Conservation (phyloP, 1,140 invertebrate genomes). For the Ctenoplectra terminalis region DNA sequence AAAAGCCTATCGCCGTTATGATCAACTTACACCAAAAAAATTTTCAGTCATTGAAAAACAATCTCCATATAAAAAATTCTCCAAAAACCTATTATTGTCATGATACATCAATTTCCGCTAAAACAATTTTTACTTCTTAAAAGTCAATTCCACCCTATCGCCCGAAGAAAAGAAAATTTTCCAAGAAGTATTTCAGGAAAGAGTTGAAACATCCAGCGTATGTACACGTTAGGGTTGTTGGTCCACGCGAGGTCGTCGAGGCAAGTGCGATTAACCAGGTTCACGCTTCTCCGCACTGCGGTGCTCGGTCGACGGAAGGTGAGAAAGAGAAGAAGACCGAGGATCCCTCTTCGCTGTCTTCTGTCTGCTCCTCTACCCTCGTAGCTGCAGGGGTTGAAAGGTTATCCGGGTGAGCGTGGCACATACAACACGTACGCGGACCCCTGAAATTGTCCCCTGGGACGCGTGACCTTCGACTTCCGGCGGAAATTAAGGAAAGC, state of each 20-base stretch:
- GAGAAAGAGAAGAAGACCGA: not conserved
- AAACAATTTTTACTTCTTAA: too few species aligned
- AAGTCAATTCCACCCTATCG: too few species aligned
- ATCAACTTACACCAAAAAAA: too few species aligned
- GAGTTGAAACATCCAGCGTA: too few species aligned
- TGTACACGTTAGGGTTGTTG: not conserved
- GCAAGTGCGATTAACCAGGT: slow-evolving; percentile 56
- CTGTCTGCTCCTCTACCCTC: not conserved
- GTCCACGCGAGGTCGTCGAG: slow-evolving; percentile 1
- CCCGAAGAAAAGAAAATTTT: too few species aligned
- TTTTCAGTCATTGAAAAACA: too few species aligned
- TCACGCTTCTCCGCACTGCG: slow-evolving; percentile 47
- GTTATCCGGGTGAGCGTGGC: slow-evolving; percentile 7
- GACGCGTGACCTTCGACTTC: slow-evolving; percentile 34
- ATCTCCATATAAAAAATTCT: too few species aligned
- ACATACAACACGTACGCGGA: slow-evolving; percentile 18
- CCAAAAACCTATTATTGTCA: too few species aligned
- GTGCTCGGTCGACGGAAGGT: not conserved
- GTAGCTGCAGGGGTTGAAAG: slow-evolving; percentile 1
- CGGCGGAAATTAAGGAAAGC: slow-evolving; percentile 33
- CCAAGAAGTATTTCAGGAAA: too few species aligned
- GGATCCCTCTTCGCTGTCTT: not conserved
- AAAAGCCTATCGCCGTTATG: too few species aligned
- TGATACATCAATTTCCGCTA: too few species aligned
- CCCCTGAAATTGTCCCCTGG: slow-evolving; percentile 41